Conservation (phyloP, 2,797 vertebrate genomes). For the Gila robusta region DNA sequence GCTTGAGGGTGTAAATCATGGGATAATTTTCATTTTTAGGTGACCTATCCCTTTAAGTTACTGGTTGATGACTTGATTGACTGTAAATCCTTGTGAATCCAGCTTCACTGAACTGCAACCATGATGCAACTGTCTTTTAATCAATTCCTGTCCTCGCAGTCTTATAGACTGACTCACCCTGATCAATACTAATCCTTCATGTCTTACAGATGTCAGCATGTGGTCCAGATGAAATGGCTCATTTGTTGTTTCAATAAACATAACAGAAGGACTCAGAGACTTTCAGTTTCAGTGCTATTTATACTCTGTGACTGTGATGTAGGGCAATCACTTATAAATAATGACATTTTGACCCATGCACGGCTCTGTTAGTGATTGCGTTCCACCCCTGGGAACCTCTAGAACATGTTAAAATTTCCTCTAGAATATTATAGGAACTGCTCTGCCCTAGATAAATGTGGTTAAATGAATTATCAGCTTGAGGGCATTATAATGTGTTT, state of each 20-base stretch:
- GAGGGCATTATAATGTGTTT: neutral
- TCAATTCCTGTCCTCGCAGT: constrained; percentile 25
- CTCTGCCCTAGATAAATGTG: constrained; percentile 12
- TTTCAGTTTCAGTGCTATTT: constrained; percentile 6
- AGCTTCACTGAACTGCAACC: constrained; percentile 7
- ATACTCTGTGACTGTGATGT: constrained; percentile 21
- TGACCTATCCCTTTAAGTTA: too few relatives aligned
- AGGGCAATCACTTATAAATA: constrained; percentile 19
- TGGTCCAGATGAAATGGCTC: constrained; percentile 6
- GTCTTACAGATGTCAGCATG: constrained; percentile 14
- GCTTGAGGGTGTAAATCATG: too few relatives aligned
- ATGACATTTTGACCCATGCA: constrained; percentile 19
- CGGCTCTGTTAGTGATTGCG: neutral
- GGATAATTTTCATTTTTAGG: too few relatives aligned
- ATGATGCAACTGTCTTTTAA: constrained; percentile 34
- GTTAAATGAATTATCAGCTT: constrained; percentile 19
- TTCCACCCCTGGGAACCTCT: constrained; percentile 5
- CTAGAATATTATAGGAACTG: neutral
- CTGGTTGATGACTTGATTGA: constrained; percentile 1
- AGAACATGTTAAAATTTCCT: constrained; percentile 34
- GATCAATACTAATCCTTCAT: constrained; percentile 50
- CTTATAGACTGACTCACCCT: constrained; percentile 27
- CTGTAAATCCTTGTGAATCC: neutral
- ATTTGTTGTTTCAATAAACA: constrained; percentile 26
- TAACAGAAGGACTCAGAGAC: neutral